Base-by-base conservation (phyloP, 2,113 vertebrate species). In the Sminthopsis crassicaudata region DNA sequence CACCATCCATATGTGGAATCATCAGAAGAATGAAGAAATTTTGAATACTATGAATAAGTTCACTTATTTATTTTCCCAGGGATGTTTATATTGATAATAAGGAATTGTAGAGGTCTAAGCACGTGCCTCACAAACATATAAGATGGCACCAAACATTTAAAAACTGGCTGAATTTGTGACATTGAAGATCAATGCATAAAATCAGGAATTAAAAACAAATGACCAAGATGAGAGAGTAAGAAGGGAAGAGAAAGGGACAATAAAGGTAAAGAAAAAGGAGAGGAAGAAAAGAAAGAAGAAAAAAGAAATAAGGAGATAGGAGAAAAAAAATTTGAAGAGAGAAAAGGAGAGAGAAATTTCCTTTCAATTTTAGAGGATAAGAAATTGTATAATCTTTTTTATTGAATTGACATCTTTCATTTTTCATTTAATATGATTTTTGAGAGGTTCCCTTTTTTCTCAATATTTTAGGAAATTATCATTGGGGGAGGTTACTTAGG, bases 371-470 rank as follows among this genome's bases (percentile, higher is more conserved):
- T 67, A 51, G 89, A 89, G 30, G 36, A 46, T 51, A 42, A 84
- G 30, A 9, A 48, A 93, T 57, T 88, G 36, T 3, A 7, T 2
- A 51, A 46, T 19, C 42, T 53, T 92, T 90, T 91, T 50, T 52
- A 22, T 92, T 53, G 24, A 24, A 22, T 92, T 53, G 24, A 24
- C 55, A 55, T 90, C 46, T 92, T 0, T 48, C 46, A 89, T 91
- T 94, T 90, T 67, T 67, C 19, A 51, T 95, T 30, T 67, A 84
- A 2, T 93, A 14, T 90, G 88, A 90, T 53, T 95, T 90, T 92
- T 50, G 25, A 67, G 25, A 25, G 60, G 57, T 90, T 91, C 89
- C 42, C 30, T 27, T 36, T 22, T 54, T 89, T 36, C 27, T 53
- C 24, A 90, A 16, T 53, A 7, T 60, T 42, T 50, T 36, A 27